Conservation (phyloP, 2,888 invertebrate species). For the Drosophila fulvimacula region DNA sequence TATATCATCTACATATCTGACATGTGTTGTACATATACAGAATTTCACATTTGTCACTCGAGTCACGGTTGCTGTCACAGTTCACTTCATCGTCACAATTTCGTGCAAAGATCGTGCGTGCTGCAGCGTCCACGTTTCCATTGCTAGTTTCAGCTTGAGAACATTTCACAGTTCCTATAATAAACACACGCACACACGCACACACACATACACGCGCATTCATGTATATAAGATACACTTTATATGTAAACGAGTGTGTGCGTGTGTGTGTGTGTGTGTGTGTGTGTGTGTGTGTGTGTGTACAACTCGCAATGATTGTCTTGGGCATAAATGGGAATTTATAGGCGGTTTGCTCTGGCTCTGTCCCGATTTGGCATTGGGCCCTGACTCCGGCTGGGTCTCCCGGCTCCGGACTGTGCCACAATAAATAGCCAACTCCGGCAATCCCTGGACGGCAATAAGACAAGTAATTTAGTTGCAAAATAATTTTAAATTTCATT, state of each 20-base stretch:
- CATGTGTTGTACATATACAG: too few relatives aligned
- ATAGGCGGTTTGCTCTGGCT: slow-evolving; percentile 55
- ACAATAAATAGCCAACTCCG: slow-evolving; percentile 65
- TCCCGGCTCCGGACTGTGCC: not conserved
- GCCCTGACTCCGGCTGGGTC: not conserved
- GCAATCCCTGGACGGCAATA: slow-evolving; percentile 78
- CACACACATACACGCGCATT: not conserved
- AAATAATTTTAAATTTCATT: slow-evolving; percentile 79
- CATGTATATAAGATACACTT: not conserved
- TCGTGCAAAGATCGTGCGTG: slow-evolving; percentile 7
- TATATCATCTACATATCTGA: not conserved
- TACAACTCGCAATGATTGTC: slow-evolving; percentile 65
- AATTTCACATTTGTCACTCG: not conserved
- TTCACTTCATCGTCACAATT: not conserved
- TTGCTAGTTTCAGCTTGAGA: slow-evolving; percentile 9
- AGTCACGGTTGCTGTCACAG: slow-evolving; percentile 1
- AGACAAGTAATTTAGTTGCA: slow-evolving; percentile 79
- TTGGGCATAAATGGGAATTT: slow-evolving; percentile 78
- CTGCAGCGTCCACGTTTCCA: slow-evolving; percentile 1
- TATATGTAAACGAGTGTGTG: slow-evolving; percentile 4
- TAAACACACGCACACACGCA: slow-evolving; percentile 5
- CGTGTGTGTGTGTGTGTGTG: slow-evolving; percentile 4
- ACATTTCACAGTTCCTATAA: slow-evolving; percentile 1
- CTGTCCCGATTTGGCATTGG: slow-evolving; percentile 22
- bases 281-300: slow-evolving; percentile 15